Percentiles rank a stretch among this genome's conserved stretches.
These are phyloP conservation scores for Bombus confusus DNA, from an alignment of 1,140 invertebrate species.

Conservation along the genomic window DNA sequence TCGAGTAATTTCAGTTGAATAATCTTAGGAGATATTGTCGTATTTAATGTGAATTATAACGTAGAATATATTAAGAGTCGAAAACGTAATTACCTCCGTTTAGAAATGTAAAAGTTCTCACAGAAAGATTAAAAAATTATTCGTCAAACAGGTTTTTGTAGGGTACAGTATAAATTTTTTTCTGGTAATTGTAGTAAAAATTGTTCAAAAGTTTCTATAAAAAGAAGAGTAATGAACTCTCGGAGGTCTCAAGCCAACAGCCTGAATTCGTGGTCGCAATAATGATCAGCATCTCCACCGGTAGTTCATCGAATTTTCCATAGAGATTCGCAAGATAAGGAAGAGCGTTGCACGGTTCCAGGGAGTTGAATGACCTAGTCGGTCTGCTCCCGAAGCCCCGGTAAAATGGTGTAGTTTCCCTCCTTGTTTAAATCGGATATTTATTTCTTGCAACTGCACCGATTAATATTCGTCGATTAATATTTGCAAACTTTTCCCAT, in stretches of 20 bases:
- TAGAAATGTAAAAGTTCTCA: neutral
- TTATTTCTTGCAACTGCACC: conserved; percentile 39
- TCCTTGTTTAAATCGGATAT: conserved; percentile 30
- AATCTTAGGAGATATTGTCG: neutral
- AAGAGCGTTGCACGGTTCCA: conserved; percentile 31
- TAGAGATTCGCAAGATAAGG: conserved; percentile 41
- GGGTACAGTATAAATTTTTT: neutral
- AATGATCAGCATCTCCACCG: conserved; percentile 53
- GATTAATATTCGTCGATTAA: too few species aligned
- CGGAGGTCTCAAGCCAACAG: neutral
- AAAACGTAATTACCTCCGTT: too few species aligned
- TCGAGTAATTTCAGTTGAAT: neutral
- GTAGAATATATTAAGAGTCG: neutral
- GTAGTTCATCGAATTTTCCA: conserved; percentile 58
- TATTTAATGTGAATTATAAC: neutral
- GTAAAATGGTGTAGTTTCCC: conserved; percentile 27
- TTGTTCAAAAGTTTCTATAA: neutral
- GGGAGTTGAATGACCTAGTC: conserved; percentile 53
- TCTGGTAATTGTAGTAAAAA: neutral
- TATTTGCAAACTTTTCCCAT: conserved; percentile 43
- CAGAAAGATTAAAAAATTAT: neutral
- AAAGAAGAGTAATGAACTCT: neutral
- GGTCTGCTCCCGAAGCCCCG: conserved; percentile 43
- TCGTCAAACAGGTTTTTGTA: neutral
- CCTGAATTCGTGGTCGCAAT: conserved; percentile 25